phyloP scores from a whole-genome alignment of 1,140 invertebrate genomes.

The Cotesia chilonis region DNA sequence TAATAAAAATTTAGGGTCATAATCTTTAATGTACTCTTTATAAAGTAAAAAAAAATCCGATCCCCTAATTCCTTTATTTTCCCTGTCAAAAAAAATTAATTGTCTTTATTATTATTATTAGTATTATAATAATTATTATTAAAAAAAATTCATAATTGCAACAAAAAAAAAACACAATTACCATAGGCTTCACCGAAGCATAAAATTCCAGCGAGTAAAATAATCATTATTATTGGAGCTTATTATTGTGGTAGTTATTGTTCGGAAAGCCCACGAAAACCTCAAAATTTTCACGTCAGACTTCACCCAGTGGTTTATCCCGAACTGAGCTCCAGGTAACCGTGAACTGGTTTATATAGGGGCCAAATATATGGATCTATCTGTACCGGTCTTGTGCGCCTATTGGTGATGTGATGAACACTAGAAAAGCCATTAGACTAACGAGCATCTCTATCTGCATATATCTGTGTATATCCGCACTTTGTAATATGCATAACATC shows the following conservation, averaged over 20 bases:
- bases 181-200: not conserved
- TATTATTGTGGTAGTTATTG: not conserved
- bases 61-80: too few species aligned
- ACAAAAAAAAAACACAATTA: not conserved
- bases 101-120: too few species aligned
- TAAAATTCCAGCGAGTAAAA: not conserved
- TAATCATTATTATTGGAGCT: too few species aligned
- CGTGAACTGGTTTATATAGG: conserved; percentile 33
- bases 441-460: conserved; percentile 26
- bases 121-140: too few species aligned
- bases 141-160: not conserved
- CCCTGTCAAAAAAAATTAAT: too few species aligned
- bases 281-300: not conserved
- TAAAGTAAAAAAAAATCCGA: too few species aligned
- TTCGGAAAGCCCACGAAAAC: not conserved
- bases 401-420: not conserved
- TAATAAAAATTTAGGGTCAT: too few species aligned
- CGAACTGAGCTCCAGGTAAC: conserved; percentile 16
- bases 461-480: conserved; percentile 1
- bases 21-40: too few species aligned
- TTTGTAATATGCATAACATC: not conserved
- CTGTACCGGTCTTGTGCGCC: not conserved
- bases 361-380: not conserved
- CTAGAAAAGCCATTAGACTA: conserved; percentile 31
- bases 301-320: not conserved